Evolutionary conservation across 2,113 vertebrate genomes (phyloP), one percentile per base, ranked within the genome.

Genomic region (Leptosomus discolor): DNA sequence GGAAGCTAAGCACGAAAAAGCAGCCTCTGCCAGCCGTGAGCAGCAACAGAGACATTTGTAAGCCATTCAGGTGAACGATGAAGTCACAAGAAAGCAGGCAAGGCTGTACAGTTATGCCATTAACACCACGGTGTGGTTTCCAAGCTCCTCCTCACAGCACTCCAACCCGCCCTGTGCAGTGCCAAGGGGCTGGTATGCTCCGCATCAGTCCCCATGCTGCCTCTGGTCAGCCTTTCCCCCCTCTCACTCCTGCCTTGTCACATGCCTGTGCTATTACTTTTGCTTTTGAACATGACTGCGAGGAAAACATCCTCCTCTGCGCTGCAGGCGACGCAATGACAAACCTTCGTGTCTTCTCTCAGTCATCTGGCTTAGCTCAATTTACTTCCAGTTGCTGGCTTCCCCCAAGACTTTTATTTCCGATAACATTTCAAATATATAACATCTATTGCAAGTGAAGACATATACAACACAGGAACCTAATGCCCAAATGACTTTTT

Each of bases 301-400:
- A 19, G 39, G 75, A 91, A 61, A 81, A 54, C 51, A 86, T 27
- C 58, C 48, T 77, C 68, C 75, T 53, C 83, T 39, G 57, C 1
- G 16, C 83, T 91, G 71, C 79, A 37, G 51, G 68, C 7, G 0
- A 60, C 0, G 0, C 15, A 21, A 12, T 8, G 56, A 91, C 83
- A 93, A 88, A 89, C 79, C 73, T 94, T 78, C 64, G 41, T 61
- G 41, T 56, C 46, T 76, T 63, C 79, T 86, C 92, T 89, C 68
- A 78, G 69, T 77, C 74, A 56, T 53, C 76, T 36, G 43, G 17
- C 69, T 91, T 71, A 87, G 61, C 53, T 65, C 77, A 71, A 53
- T 69, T 87, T 86, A 71, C 51, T 81, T 68, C 60, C 67, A 77
- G 29, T 30, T 41, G 75, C 63, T 92, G 75, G 9, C 50, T 81